Evolutionary conservation across 2,888 invertebrate genomes (phyloP), one percentile per base, ranked within the genome.

Genomic region (Exocentrus adspersus): DNA sequence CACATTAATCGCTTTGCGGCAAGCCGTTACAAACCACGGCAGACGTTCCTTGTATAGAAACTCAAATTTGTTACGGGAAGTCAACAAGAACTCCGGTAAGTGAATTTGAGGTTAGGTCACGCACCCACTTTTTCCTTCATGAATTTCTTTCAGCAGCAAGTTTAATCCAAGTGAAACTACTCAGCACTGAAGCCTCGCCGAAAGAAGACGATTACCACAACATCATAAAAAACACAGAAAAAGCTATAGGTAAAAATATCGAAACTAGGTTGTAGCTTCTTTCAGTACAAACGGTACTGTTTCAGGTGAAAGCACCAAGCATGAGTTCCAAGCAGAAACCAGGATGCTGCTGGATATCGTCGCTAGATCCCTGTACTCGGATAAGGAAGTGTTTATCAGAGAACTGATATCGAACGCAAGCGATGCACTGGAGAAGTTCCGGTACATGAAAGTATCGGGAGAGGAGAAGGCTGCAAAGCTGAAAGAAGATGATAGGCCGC

Each of bases 241-340:
- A 86, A 76, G 79, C 84, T 17, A 85, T 81, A 79, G 88, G 88
- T 87, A 79, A 58, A 46, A 24, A 7, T 21, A 24, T 14, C 2
- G 19, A 20, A 5, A 24, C 24, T 12, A n/a, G n/a, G n/a, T n/a
- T n/a, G n/a, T n/a, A n/a, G n/a, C n/a, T n/a, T n/a, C n/a, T n/a
- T n/a, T n/a, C n/a, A n/a, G n/a, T n/a, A n/a, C n/a, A n/a, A n/a
- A n/a, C n/a, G n/a, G n/a, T n/a, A n/a, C 10, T 46, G 37, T 48
- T 78, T 42, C 67, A 86, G 87, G 89, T 14, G 89, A 89, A 75
- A 76, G 76, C 51, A 76, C 78, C 5, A 92, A 91, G 78, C 92
- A 92, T 83, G 96, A 97, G 80, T 98, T 98, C 81, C 95, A 98
- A 82, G 98, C 98, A 0, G 98, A 98, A 85, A 98, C 98, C 0